phyloP scores from a whole-genome alignment of 53 echinoderm and acorn worm genomes.

The Astropecten irregularis region DNA sequence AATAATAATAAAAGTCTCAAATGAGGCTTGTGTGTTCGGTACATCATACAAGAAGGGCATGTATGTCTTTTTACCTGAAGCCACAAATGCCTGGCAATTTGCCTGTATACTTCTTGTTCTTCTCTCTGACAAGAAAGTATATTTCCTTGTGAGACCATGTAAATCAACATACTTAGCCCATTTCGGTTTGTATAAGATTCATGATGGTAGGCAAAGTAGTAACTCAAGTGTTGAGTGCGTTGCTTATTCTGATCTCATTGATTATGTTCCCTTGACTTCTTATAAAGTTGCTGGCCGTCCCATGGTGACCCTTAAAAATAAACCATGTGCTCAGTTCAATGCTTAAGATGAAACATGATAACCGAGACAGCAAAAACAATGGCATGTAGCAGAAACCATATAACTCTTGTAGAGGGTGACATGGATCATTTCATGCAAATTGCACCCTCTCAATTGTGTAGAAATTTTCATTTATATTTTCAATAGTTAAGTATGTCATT shows the following conservation, averaged over 20 bases:
- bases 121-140: conserved; percentile 9
- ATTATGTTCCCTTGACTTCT: conserved; percentile 35
- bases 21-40: conserved; percentile 39
- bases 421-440: too few relatives aligned
- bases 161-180: conserved; percentile 3
- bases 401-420: too few relatives aligned
- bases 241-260: conserved; percentile 3
- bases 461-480: too few relatives aligned
- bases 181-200: conserved; percentile 40
- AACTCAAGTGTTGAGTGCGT: conserved; percentile 20
- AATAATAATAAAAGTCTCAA: too few relatives aligned
- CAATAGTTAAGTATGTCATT: too few relatives aligned
- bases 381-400: neutral
- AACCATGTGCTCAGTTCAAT: conserved; percentile 15
- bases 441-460: too few relatives aligned
- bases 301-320: conserved; percentile 35
- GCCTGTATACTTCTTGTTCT: conserved; percentile 62
- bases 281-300: conserved; percentile 23
- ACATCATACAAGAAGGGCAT: conserved; percentile 48
- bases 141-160: conserved; percentile 44
- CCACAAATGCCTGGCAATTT: conserved; percentile 49
- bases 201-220: conserved; percentile 21
- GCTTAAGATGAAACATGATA: too few relatives aligned
- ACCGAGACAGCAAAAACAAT: too few relatives aligned
- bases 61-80: conserved; percentile 31